phyloP scores from a whole-genome alignment of 2,888 invertebrate species.

The Acanthoscelides obtectus region DNA sequence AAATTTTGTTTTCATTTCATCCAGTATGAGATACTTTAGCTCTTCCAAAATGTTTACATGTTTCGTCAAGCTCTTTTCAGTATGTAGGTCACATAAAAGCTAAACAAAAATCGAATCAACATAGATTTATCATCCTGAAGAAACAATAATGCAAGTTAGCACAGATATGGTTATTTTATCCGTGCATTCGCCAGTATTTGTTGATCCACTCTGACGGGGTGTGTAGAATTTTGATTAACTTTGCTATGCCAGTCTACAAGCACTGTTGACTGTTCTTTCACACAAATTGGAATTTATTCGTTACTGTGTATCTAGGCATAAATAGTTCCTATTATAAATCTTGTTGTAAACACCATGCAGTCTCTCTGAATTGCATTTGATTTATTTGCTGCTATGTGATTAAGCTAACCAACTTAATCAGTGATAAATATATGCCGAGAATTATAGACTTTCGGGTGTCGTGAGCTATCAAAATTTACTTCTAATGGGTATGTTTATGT shows the following conservation, averaged over 20 bases:
- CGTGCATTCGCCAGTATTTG: background rate
- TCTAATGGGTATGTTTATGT: too few relatives aligned
- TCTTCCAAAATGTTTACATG: too few relatives aligned
- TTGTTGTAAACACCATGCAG: background rate
- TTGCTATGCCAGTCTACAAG: background rate
- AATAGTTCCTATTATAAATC: background rate
- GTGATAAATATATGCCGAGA: background rate
- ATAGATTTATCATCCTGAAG: background rate
- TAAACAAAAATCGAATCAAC: background rate
- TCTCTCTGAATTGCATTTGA: background rate
- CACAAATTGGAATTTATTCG: background rate
- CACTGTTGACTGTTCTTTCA: background rate
- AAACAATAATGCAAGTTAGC: background rate
- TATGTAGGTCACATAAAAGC: background rate
- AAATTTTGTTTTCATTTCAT: too few relatives aligned
- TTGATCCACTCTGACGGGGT: background rate
- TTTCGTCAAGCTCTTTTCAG: too few relatives aligned
- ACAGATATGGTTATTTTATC: background rate
- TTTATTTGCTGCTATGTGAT: background rate
- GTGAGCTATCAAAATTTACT: background rate
- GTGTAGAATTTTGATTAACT: background rate
- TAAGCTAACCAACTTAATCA: background rate
- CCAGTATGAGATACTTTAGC: too few relatives aligned
- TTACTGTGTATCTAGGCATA: background rate
- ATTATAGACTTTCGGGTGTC: background rate